Conservation (phyloP, 2,797 vertebrate species). For the Salmo trutta region DNA sequence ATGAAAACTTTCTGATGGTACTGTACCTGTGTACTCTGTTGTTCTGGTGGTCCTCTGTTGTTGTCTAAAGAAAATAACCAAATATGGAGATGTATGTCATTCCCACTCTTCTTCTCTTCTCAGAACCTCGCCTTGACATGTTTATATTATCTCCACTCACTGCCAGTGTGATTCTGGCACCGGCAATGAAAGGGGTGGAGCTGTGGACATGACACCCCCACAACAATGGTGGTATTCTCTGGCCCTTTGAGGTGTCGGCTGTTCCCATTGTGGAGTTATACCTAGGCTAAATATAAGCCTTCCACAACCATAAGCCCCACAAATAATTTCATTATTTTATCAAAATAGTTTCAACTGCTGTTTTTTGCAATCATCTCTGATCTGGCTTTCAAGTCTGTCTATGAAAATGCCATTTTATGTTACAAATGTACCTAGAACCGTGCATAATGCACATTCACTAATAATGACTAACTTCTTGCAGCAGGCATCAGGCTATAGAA, state of each 20-base stretch:
- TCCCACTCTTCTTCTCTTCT: background rate
- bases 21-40: background rate
- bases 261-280: background rate
- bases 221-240: slow-evolving; percentile 5
- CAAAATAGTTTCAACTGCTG: too few relatives aligned
- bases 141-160: background rate
- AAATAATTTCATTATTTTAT: too few relatives aligned
- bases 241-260: background rate
- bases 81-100: background rate
- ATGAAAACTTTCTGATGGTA: too few relatives aligned
- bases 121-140: background rate
- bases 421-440: too few relatives aligned
- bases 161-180: slow-evolving; percentile 5
- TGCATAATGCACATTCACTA: too few relatives aligned
- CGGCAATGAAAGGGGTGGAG: background rate
- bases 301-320: too few relatives aligned
- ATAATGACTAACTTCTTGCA: too few relatives aligned
- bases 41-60: background rate
- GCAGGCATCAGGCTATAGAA: too few relatives aligned
- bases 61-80: background rate
- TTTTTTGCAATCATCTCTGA: too few relatives aligned
- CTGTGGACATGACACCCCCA: background rate
- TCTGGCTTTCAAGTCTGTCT: too few relatives aligned
- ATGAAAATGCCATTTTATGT: too few relatives aligned
- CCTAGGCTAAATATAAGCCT: too few relatives aligned